Conservation (phyloP, 2,797 vertebrate genomes). For the Fundulus diaphanus region DNA sequence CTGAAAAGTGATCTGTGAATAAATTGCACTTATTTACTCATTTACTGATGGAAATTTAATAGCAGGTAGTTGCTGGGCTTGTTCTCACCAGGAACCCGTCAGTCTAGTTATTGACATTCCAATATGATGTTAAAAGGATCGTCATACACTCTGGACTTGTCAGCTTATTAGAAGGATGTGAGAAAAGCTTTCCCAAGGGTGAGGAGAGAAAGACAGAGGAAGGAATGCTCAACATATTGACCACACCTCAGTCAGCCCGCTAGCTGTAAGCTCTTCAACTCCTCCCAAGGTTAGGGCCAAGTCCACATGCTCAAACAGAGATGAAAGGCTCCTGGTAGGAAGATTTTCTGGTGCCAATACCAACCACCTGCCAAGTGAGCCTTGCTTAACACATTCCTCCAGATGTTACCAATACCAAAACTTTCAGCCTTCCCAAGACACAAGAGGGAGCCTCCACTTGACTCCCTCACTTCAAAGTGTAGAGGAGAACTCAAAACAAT, state of each 20-base stretch:
- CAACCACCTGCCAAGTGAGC: constrained; percentile 68
- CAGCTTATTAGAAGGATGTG: neutral
- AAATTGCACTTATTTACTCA: neutral
- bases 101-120: neutral
- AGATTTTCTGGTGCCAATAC: constrained; percentile 62
- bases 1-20: neutral
- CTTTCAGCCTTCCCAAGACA: constrained; percentile 41
- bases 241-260: constrained; percentile 63
- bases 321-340: constrained; percentile 75
- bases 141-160: neutral
- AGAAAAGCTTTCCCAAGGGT: neutral
- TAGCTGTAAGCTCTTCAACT: constrained; percentile 55
- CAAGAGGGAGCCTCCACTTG: constrained; percentile 55
- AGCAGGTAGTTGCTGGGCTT: neutral
- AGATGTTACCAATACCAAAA: constrained; percentile 66
- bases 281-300: constrained; percentile 65
- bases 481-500: constrained; percentile 70
- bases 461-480: constrained; percentile 71
- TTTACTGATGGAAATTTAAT: neutral
- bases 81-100: neutral
- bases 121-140: neutral
- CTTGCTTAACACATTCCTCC: constrained; percentile 51
- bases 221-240: constrained; percentile 50
- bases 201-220: constrained; percentile 15
- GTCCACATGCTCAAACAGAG: constrained; percentile 76